phyloP scores from a whole-genome alignment of 2,888 invertebrate species.

The Diarsia mendica region DNA sequence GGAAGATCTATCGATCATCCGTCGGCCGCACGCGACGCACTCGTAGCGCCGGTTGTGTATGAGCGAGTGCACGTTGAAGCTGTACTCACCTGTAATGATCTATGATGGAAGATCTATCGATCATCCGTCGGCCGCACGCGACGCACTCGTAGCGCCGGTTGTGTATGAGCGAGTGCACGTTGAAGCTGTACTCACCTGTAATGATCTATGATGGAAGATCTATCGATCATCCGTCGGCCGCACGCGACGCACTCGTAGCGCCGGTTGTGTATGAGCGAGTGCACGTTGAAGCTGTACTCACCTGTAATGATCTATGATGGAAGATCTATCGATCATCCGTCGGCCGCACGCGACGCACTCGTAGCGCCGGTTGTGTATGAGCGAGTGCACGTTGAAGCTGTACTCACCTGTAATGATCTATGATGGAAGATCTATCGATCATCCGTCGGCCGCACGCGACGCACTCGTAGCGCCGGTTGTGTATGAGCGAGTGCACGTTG shows the following conservation, averaged over 20 bases:
- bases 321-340: slow-evolving; percentile 79
- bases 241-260: slow-evolving; percentile 82
- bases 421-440: slow-evolving; percentile 80
- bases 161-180: slow-evolving; percentile 83
- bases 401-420: slow-evolving; percentile 68
- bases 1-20: slow-evolving; percentile 81
- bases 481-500: slow-evolving; percentile 81
- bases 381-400: slow-evolving; percentile 80
- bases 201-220: slow-evolving; percentile 77
- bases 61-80: slow-evolving; percentile 79
- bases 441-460: slow-evolving; percentile 77
- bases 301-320: slow-evolving; percentile 74
- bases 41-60: slow-evolving; percentile 84
- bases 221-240: slow-evolving; percentile 80
- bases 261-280: slow-evolving; percentile 81
- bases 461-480: slow-evolving; percentile 83
- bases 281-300: slow-evolving; percentile 80
- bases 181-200: slow-evolving; percentile 72
- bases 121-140: slow-evolving; percentile 79
- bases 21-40: slow-evolving; percentile 77
- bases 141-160: slow-evolving; percentile 82
- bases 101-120: slow-evolving; percentile 79
- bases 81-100: slow-evolving; percentile 71
- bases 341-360: slow-evolving; percentile 80
- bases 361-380: slow-evolving; percentile 82